Base-by-base conservation (phyloP, 2,113 vertebrate genomes). In the Callionymus lyra region DNA sequence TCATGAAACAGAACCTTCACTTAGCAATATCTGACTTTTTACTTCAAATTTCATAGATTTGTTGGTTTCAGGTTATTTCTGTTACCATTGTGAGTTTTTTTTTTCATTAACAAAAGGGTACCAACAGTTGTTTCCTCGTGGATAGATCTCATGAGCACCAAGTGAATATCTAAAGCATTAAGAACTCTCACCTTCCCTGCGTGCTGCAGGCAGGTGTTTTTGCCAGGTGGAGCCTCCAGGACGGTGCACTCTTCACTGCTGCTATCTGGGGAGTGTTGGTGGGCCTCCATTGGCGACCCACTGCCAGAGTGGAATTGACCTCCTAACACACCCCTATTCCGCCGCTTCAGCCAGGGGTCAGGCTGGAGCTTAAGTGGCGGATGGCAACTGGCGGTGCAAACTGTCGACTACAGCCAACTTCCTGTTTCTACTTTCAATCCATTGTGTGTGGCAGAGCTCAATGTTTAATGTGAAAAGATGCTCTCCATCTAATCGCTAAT, bases 241-340 rank as follows among this genome's bases (percentile, higher is more conserved):
- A 82, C 77, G 12, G 80, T 82, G 52, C 80, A 82, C 72, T 82
- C 80, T 63, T 82, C 80, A 41, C 80, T 82, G 72, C 80, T 82
- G 74, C 70, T 80, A 11, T 82, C 80, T 35, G 77, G 79, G 44
- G 79, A 82, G 68, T 76, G 76, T 50, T 80, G 79, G 44, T 72
- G 70, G 41, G 68, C 53, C 64, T 80, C 80, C 80, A 82, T 82
- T 68, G 41, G 59, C 53, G 15, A 47, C 40, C 1, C 33, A 54
- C 64, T 46, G 70, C 55, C 58, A 40, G 68, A 17, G 31, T 52
- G 50, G 45, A 51, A 39, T 41, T 31, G 18, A 53, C 41, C 67
- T 59, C 65, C 43, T 10, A 33, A 52, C 74, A 57, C 71, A 19
- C 64, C 71, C 68, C 68, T 44, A 8, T 3, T 4, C 42, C 60